Base-by-base conservation (phyloP, 2,888 invertebrate genomes). In the Platynereis dumerilii region DNA sequence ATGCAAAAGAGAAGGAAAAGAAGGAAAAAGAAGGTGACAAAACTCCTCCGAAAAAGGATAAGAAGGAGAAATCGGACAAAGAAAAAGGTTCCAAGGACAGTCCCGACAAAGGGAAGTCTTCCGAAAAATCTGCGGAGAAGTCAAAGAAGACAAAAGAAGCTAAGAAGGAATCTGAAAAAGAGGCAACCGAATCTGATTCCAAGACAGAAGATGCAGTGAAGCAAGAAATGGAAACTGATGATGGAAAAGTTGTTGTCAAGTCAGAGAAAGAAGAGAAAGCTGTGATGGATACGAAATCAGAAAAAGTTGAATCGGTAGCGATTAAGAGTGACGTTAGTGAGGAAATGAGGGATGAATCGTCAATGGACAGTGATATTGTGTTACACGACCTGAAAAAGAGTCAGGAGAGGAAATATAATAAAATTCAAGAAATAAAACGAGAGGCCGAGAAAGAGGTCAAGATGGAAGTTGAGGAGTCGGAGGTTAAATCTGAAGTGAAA, bases 401-500 rank as follows among this genome's bases (percentile, higher is more conserved):
- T 29, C 22, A 48, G 10, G 60, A 60, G 24, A 62, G 34, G 34
- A 34, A 34, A 34, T 34, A 5, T 34, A 34, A 7, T 34, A 34
- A 34, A 34, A n/a, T n/a, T n/a, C n/a, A n/a, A n/a, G n/a, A n/a
- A n/a, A n/a, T n/a, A n/a, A n/a, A n/a, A n/a, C n/a, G n/a, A n/a
- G 34, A 34, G 34, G 34, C 5, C 7, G 7, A 34, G 12, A 34
- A 34, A 34, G 34, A 34, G 34, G 34, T 34, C 12, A 34, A 34
- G 12, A 34, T 12, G n/a, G 58, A 60, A 34, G 57, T 56, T 12
- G 39, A 66, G 20, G 63, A 70, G 27, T 29, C 61, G 2, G 48
- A 65, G 1, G 34, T 62, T 10, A 34, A 34, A 34, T 7, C 34
- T 7, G 34, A 34, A 34, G 39, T 65, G 20, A 61, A 70, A 29